Evolutionary conservation across 2,113 vertebrate species (phyloP).

Genomic region (Ctenomys sociabilis): DNA sequence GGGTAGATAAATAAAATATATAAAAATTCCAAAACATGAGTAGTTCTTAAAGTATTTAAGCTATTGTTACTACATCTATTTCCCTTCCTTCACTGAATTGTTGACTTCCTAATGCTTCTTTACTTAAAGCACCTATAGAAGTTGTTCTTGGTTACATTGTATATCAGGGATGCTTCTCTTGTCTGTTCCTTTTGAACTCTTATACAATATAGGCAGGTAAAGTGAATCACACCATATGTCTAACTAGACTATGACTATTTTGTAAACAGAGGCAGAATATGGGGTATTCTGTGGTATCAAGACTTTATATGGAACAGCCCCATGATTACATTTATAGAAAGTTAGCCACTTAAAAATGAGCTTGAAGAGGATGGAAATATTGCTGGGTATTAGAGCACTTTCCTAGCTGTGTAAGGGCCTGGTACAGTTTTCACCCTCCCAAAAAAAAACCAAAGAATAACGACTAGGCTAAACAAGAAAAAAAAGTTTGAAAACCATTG

Average conservation of each 20-base stretch:
- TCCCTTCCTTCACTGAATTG: constrained; percentile 35
- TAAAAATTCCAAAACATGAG: background rate
- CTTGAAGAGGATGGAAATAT: background rate
- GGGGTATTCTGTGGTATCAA: background rate
- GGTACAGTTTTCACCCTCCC: background rate
- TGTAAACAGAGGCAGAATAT: background rate
- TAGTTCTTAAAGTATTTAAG: constrained; percentile 8
- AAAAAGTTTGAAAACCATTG: background rate
- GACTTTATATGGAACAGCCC: background rate
- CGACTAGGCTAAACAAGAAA: background rate
- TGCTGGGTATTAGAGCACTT: background rate
- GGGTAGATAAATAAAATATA: background rate
- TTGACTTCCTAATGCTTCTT: constrained; percentile 29
- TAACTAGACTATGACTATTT: background rate
- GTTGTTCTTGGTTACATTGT: background rate
- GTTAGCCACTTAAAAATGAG: background rate
- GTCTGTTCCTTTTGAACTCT: background rate
- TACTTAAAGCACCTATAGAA: constrained; percentile 26
- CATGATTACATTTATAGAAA: constrained; percentile 2
- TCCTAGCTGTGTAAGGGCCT: background rate
- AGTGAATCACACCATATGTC: background rate
- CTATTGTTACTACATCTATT: background rate
- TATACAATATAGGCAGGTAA: background rate
- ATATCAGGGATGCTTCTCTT: background rate
- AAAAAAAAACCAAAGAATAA: too few species aligned